Evolutionary conservation across 1,140 invertebrate species (phyloP).

Genomic region (Megalopta genalis): DNA sequence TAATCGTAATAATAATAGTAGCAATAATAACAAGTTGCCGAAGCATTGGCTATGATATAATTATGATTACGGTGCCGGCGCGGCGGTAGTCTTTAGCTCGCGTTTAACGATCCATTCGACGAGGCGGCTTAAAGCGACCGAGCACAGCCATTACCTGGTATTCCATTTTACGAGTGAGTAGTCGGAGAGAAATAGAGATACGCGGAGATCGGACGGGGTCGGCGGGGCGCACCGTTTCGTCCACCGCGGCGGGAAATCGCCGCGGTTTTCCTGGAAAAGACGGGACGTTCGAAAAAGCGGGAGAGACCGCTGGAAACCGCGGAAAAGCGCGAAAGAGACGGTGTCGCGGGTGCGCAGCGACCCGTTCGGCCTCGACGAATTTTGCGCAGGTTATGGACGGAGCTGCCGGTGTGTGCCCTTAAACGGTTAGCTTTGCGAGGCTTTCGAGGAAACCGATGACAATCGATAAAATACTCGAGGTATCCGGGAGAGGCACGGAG

Average conservation of each 20-base stretch:
- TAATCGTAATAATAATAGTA: background rate
- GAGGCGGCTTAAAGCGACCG: constrained; percentile 61
- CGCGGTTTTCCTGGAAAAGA: no score
- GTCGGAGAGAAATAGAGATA: background rate
- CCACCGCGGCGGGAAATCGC: no score
- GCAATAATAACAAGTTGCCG: constrained; percentile 21
- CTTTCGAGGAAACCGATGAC: constrained; percentile 41
- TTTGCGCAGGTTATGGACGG: background rate
- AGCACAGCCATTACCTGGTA: constrained; percentile 66
- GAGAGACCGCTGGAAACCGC: no score
- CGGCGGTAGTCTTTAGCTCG: constrained; percentile 53
- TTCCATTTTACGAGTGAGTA: constrained; percentile 76
- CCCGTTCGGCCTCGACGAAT: background rate
- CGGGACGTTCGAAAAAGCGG: no score
- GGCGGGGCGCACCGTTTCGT: constrained; percentile 7
- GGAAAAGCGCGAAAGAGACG: background rate
- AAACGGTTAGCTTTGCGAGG: constrained; percentile 28
- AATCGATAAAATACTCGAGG: constrained; percentile 35
- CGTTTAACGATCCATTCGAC: constrained; percentile 72
- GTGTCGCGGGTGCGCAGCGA: background rate
- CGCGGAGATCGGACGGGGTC: constrained; percentile 13
- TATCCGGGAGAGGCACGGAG: background rate
- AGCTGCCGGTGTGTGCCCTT: background rate
- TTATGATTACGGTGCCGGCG: constrained; percentile 57
- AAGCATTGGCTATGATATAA: constrained; percentile 64